Evolutionary conservation across 2,888 invertebrate species (phyloP).

Genomic region (Mythimna vitellina): DNA sequence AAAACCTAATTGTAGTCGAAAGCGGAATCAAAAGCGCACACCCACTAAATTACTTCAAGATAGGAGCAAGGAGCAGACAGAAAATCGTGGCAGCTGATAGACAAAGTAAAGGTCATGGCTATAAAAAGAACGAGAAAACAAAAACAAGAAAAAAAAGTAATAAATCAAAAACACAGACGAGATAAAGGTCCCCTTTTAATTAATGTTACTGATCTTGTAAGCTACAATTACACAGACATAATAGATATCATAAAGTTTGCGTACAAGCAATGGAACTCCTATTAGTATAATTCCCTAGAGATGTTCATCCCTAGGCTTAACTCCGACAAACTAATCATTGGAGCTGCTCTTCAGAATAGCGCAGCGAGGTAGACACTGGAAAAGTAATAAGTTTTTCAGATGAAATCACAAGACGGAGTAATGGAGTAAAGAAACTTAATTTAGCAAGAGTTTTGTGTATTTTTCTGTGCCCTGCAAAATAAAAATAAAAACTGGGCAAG

Average conservation of each 20-base stretch:
- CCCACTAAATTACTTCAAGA: neutral
- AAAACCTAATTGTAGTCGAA: neutral
- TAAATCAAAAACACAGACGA: constrained; percentile 10
- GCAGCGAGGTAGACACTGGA: constrained; percentile 7
- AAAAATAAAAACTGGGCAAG: neutral
- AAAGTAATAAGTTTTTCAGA: constrained; percentile 8
- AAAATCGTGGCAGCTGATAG: neutral
- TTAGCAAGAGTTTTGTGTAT: constrained; percentile 9
- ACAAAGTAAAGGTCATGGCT: neutral
- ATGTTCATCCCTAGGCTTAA: constrained; percentile 21
- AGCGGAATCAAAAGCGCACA: neutral
- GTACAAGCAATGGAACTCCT: constrained; percentile 13
- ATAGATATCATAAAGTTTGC: constrained; percentile 39
- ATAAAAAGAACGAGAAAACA: neutral
- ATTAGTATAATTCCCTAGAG: constrained; percentile 29
- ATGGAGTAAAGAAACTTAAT: constrained; percentile 4
- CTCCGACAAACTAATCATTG: constrained; percentile 32
- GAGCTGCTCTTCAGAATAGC: constrained; percentile 10
- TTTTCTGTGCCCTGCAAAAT: constrained; percentile 3
- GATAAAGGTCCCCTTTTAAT: constrained; percentile 24
- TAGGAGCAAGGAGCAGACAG: neutral
- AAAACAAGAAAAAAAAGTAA: neutral
- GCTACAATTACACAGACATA: constrained; percentile 30
- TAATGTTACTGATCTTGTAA: constrained; percentile 22
- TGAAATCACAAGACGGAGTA: constrained; percentile 11